phyloP scores from a whole-genome alignment of 1,140 invertebrate genomes.

The Lasioglossum albipes region DNA sequence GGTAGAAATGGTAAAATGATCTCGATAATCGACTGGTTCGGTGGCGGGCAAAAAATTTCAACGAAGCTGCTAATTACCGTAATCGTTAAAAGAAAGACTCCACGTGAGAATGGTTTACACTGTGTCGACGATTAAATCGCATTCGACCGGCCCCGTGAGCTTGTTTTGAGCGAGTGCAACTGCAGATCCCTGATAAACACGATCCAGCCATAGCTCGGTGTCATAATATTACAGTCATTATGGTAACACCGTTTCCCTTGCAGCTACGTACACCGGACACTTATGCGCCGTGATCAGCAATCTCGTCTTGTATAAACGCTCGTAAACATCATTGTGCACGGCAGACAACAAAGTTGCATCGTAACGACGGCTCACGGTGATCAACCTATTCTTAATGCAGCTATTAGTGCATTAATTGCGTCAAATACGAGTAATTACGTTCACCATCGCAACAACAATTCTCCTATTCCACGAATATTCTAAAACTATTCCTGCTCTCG shows the following conservation, averaged over 20 bases:
- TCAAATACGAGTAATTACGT: background rate
- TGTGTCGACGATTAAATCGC: slow-evolving; percentile 35
- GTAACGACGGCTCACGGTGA: slow-evolving; percentile 5
- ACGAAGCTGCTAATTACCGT: slow-evolving; percentile 23
- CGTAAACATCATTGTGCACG: slow-evolving; percentile 13
- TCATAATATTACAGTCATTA: slow-evolving; percentile 63
- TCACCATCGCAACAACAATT: background rate
- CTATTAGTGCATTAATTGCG: background rate
- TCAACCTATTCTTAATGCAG: slow-evolving; percentile 8
- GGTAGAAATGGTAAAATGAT: slow-evolving; percentile 21
- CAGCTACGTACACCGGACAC: slow-evolving; percentile 19
- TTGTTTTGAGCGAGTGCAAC: slow-evolving; percentile 51
- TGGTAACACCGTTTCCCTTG: slow-evolving; percentile 46
- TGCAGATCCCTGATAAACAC: slow-evolving; percentile 60
- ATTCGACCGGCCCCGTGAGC: slow-evolving; percentile 24
- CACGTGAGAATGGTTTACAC: slow-evolving; percentile 26
- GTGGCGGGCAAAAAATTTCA: background rate
- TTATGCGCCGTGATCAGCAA: slow-evolving; percentile 42
- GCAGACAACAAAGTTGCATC: slow-evolving; percentile 9
- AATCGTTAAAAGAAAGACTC: slow-evolving; percentile 3
- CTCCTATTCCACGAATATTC: too few species aligned
- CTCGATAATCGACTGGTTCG: slow-evolving; percentile 17
- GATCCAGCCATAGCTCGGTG: slow-evolving; percentile 42
- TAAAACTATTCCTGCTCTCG: too few species aligned
- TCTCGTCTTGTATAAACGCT: slow-evolving; percentile 48